These are phyloP conservation scores for Nyctalus aviator DNA, from an alignment of 2,797 vertebrate species.

Conservation along the genomic window DNA sequence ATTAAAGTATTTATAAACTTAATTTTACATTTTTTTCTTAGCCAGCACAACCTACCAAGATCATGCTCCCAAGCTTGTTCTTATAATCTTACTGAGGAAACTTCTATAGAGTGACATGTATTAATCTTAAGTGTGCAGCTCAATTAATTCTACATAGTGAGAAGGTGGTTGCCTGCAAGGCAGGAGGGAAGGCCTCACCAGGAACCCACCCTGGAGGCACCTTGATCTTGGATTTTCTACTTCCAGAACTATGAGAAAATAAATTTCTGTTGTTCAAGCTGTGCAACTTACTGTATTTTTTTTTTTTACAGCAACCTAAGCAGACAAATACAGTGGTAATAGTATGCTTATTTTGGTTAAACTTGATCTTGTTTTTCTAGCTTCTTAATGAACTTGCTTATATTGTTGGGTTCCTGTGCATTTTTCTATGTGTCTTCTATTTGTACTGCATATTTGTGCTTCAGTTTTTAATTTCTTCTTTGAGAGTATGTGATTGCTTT, in stretches of 20 bases:
- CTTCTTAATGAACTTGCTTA: not conserved
- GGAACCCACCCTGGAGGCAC: not conserved
- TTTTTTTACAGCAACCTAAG: not conserved
- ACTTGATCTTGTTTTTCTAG: not conserved
- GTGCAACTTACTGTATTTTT: not conserved
- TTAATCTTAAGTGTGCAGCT: not conserved
- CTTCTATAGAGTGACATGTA: rapidly evolving
- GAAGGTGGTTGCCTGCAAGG: not conserved
- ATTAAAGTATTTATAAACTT: not conserved
- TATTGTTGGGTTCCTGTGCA: not conserved
- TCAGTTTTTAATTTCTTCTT: not conserved
- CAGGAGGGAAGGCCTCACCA: not conserved
- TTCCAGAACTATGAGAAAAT: not conserved
- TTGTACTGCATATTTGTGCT: not conserved
- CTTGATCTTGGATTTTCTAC: not conserved
- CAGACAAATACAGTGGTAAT: not conserved
- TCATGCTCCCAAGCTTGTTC: not conserved
- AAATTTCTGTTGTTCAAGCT: not conserved
- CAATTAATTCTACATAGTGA: not conserved
- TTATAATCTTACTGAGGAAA: not conserved
- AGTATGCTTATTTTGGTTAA: not conserved
- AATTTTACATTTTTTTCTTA: not conserved
- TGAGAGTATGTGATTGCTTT: not conserved
- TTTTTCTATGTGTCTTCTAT: not conserved
- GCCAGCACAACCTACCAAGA: not conserved